Evolutionary conservation across 2,888 invertebrate species (phyloP).

Genomic region (Drosophila neoperkinsi): DNA sequence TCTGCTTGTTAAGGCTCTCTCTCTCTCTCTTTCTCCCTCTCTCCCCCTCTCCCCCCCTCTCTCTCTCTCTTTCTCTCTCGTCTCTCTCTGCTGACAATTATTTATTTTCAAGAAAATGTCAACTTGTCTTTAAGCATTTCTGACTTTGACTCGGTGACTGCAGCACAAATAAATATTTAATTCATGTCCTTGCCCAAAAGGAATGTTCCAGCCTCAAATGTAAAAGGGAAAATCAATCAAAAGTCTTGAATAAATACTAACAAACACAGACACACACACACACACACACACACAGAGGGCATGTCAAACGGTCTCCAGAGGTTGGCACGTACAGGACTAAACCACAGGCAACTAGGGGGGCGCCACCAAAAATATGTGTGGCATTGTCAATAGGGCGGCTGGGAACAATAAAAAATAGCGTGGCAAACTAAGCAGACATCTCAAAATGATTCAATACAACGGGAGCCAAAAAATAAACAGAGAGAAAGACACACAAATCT

Average conservation of each 20-base stretch:
- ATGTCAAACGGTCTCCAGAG: constrained; percentile 40
- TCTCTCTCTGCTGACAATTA: neutral
- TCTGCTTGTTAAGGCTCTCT: constrained; percentile 14
- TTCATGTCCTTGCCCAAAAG: constrained; percentile 44
- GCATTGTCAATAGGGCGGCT: constrained; percentile 69
- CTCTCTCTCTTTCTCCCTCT: neutral
- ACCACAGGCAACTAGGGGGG: constrained; percentile 34
- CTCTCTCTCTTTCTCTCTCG: neutral
- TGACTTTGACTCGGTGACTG: constrained; percentile 9
- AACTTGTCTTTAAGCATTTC: constrained; percentile 21
- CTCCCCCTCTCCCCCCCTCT: neutral
- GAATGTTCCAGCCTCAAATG: constrained; percentile 17
- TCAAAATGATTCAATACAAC: constrained; percentile 67
- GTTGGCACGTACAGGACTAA: constrained; percentile 42
- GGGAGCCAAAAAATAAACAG: constrained; percentile 29
- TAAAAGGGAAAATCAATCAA: constrained; percentile 66
- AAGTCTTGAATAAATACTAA: constrained; percentile 64
- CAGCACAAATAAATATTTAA: constrained; percentile 52
- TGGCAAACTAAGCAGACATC: constrained; percentile 33
- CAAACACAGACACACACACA: constrained; percentile 25
- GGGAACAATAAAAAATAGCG: constrained; percentile 75
- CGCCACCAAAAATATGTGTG: neutral
- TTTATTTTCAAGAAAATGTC: constrained; percentile 32
- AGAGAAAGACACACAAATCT: constrained; percentile 9
- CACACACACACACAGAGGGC: constrained; percentile 15